Evolutionary conservation across 2,797 vertebrate genomes (phyloP).

Genomic region (Acanthornis magna): DNA sequence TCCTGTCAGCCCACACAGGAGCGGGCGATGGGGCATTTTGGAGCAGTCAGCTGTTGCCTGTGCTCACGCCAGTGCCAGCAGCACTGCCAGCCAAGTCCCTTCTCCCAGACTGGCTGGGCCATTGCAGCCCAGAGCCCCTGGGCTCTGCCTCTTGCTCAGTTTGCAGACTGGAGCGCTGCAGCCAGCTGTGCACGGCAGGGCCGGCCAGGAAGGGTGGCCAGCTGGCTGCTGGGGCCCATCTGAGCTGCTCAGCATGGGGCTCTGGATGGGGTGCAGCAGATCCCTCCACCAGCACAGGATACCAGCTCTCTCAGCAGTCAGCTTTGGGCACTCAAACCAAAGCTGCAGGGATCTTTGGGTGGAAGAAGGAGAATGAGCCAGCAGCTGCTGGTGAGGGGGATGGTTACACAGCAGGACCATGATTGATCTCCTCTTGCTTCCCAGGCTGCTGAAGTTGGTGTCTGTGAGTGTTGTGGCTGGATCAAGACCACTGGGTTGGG

Average conservation of each 20-base stretch:
- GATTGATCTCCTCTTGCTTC: neutral
- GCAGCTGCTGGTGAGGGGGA: neutral
- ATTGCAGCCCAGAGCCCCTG: neutral
- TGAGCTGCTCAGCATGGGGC: neutral
- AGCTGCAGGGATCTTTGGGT: neutral
- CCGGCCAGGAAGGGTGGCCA: neutral
- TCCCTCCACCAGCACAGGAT: neutral
- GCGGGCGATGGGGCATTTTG: fast-evolving
- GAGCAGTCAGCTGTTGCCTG: neutral
- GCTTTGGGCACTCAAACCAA: neutral
- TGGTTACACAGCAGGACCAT: neutral
- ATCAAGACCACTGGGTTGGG: neutral
- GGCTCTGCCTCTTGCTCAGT: fast-evolving
- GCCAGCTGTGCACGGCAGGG: fast-evolving
- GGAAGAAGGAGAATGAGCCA: neutral
- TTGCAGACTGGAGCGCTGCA: neutral
- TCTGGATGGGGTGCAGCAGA: neutral
- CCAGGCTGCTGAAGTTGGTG: neutral
- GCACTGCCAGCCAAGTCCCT: neutral
- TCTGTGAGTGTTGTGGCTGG: neutral
- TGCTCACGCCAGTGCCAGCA: neutral
- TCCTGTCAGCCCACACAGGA: neutral
- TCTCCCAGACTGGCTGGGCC: neutral
- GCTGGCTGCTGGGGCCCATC: neutral
- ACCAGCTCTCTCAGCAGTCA: neutral